Percentiles rank a stretch among this genome's conserved stretches.
Evolutionary conservation across 2,888 invertebrate genomes (phyloP).

Genomic region (Synanthedon vespiformis): DNA sequence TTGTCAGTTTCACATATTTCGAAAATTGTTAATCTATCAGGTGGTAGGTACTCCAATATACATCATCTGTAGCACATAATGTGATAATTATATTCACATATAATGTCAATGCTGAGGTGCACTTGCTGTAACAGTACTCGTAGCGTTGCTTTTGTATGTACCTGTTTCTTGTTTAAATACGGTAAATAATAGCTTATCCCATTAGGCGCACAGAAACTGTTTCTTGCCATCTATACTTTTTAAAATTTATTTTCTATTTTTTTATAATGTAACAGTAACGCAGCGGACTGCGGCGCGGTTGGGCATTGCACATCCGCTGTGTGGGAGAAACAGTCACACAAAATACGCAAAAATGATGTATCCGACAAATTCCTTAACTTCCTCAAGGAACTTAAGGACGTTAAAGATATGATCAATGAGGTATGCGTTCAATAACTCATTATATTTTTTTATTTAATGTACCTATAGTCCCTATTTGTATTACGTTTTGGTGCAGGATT

Average conservation of each 20-base stretch:
- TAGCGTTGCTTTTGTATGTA: too few species aligned
- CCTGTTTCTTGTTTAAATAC: too few species aligned
- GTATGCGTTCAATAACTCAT: slow-evolving; percentile 17
- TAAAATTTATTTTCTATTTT: not conserved
- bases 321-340: slow-evolving; percentile 78
- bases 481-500: slow-evolving; percentile 63
- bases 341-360: slow-evolving; percentile 77
- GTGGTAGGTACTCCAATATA: too few species aligned
- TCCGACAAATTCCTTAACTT: slow-evolving; percentile 76
- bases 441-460: not conserved
- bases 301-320: slow-evolving; percentile 85
- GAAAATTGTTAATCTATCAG: too few species aligned
- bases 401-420: slow-evolving; percentile 52
- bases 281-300: slow-evolving; percentile 82
- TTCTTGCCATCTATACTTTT: not conserved
- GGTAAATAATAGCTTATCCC: too few species aligned
- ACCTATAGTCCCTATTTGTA: too few species aligned
- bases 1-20: too few species aligned
- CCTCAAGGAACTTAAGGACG: slow-evolving; percentile 51
- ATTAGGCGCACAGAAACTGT: too few species aligned
- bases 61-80: too few species aligned
- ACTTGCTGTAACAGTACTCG: too few species aligned
- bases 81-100: too few species aligned
- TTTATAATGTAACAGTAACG: slow-evolving; percentile 63
- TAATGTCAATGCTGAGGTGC: too few species aligned